phyloP scores from a whole-genome alignment of 2,797 vertebrate genomes.

The Hipposideros larvatus region DNA sequence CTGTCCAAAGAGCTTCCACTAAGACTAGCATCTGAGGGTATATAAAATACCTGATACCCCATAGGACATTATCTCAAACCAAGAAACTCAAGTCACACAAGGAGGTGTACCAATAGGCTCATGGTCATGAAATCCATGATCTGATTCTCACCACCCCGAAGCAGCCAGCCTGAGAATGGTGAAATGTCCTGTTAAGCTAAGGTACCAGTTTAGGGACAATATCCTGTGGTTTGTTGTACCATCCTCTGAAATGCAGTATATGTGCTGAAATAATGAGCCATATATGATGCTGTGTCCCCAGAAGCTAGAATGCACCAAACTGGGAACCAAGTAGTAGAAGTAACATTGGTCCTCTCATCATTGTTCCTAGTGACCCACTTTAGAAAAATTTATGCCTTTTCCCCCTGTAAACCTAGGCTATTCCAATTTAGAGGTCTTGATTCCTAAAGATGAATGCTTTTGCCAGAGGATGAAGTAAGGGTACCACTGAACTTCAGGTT shows the following conservation, averaged over 20 bases:
- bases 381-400: not conserved
- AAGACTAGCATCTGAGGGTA: not conserved
- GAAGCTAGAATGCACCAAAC: not conserved
- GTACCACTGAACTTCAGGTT: not conserved
- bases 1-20: not conserved
- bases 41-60: not conserved
- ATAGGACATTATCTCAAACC: not conserved
- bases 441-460: not conserved
- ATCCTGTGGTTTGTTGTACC: not conserved
- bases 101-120: not conserved
- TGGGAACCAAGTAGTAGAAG: not conserved
- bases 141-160: not conserved
- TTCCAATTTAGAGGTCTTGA: not conserved
- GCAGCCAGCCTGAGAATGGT: not conserved
- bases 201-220: not conserved
- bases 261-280: not conserved
- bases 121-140: not conserved
- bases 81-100: constrained; percentile 3
- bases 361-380: not conserved
- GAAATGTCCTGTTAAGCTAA: not conserved
- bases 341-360: too few species aligned
- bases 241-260: not conserved
- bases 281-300: not conserved
- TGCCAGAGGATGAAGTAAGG: not conserved
- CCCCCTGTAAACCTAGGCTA: not conserved